Base-by-base conservation (phyloP, 1,140 invertebrate genomes). In the Colletes gigas region DNA sequence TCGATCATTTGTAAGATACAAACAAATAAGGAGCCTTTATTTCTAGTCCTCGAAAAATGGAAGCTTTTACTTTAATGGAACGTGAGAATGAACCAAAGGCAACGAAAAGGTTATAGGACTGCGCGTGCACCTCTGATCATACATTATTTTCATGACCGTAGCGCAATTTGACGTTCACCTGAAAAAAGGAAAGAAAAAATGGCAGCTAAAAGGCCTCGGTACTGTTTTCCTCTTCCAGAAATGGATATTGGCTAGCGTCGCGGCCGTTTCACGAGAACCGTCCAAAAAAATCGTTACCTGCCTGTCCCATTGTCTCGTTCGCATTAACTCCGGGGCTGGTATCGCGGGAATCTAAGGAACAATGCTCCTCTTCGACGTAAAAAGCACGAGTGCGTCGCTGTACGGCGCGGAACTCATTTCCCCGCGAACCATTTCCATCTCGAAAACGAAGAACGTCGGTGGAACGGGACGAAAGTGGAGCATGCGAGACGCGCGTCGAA, bases 401-500 rank as follows among this genome's bases (percentile, higher is more conserved):
- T 59, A 76, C 66, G 12, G 50, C 19, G 21, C 41, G 55, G 4
- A 70, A 44, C 82, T 76, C 71, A 68, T 85, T 85, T 59, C 44
- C 21, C 72, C 50, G 77, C 44, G 70, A 83, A 75, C 47, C 77
- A 73, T 57, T 80, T 66, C 41, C 52, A 72, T 30, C 52, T 50
- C 70, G 66, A 74, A 70, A 62, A 68, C 39, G 66, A 60, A 54
- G 74, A 66, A 63, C 21, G 39, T 21, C 39, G 10, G 52, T 10
- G 65, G 4, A 15, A 54, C 15, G 44, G 50, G 19, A 39, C 60
- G 54, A 85, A 85, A 85, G 73, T 84, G 63, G 83, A 82, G 83
- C 85, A 73, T 76, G 62, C 83, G 85, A 86, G 74, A 78, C 78
- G 63, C 74, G 69, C 81, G 79, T 86, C 83, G 83, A 86, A 86